phyloP scores from a whole-genome alignment of 2,797 vertebrate genomes.

The Enteromius argenteus region DNA sequence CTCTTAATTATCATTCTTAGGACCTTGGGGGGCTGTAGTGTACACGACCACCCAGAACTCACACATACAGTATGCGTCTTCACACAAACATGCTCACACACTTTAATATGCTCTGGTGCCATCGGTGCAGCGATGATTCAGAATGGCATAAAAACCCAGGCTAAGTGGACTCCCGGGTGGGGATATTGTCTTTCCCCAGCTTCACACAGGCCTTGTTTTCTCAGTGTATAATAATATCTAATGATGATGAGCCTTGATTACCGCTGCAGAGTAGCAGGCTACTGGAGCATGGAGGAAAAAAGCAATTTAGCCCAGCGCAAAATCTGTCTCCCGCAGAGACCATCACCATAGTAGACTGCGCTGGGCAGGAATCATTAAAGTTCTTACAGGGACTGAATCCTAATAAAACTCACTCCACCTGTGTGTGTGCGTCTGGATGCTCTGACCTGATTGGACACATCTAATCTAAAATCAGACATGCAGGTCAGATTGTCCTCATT shows the following conservation, averaged over 20 bases:
- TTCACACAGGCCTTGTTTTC: slow-evolving; percentile 56
- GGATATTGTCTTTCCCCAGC: slow-evolving; percentile 44
- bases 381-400: slow-evolving; percentile 54
- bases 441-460: slow-evolving; percentile 29
- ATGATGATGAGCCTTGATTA: slow-evolving; percentile 58
- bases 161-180: slow-evolving; percentile 50
- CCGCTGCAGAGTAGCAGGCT: slow-evolving; percentile 23
- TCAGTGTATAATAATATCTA: slow-evolving; percentile 55
- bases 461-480: slow-evolving; percentile 53
- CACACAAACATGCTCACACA: slow-evolving; percentile 9
- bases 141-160: slow-evolving; percentile 13
- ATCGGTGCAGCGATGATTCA: slow-evolving; percentile 38
- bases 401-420: slow-evolving; percentile 39
- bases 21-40: slow-evolving; percentile 15
- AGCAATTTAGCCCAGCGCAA: slow-evolving; percentile 47
- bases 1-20: slow-evolving; percentile 35
- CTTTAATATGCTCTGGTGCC: slow-evolving; percentile 26
- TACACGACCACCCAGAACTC: slow-evolving; percentile 22
- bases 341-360: slow-evolving; percentile 51
- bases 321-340: slow-evolving; percentile 55
- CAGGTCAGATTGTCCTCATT: slow-evolving; percentile 52
- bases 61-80: background rate
- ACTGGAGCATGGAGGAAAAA: slow-evolving; percentile 45
- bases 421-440: slow-evolving; percentile 30
- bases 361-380: slow-evolving; percentile 59